Conservation (phyloP, 2,797 vertebrate species). For the Coranthus polyacanthus region DNA sequence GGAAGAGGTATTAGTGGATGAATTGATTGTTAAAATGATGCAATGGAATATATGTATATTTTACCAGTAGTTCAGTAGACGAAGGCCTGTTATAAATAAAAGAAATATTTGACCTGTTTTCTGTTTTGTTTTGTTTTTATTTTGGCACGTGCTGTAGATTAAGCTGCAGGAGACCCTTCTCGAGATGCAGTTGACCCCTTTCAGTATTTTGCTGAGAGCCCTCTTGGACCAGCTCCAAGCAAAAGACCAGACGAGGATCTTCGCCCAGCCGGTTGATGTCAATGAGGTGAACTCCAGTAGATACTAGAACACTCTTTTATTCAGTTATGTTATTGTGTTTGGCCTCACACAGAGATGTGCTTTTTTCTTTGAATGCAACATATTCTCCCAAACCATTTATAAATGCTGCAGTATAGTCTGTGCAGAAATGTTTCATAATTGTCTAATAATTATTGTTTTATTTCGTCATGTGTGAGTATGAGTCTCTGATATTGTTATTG, state of each 20-base stretch:
- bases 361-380: not conserved
- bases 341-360: not conserved
- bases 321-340: not conserved
- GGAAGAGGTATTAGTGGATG: slow-evolving; percentile 88
- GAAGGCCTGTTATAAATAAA: not conserved
- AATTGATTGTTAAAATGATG: not conserved
- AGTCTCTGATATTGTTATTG: too few relatives aligned
- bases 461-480: too few relatives aligned
- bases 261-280: slow-evolving; percentile 94
- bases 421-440: too few relatives aligned
- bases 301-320: not conserved
- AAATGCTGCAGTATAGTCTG: not conserved
- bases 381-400: not conserved
- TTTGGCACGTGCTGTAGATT: slow-evolving; percentile 80
- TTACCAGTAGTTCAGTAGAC: not conserved
- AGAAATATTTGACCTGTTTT: not conserved
- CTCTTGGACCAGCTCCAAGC: slow-evolving; percentile 94
- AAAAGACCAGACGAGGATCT: slow-evolving; percentile 95
- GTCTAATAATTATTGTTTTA: too few relatives aligned
- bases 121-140: slow-evolving; percentile 1
- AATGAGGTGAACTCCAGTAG: slow-evolving; percentile 86
- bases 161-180: slow-evolving; percentile 93
- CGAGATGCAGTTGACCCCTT: slow-evolving; percentile 94
- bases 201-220: slow-evolving; percentile 91
- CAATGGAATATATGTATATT: not conserved